phyloP scores from a whole-genome alignment of 2,113 vertebrate genomes.

The Phalacrocorax brasilianus region DNA sequence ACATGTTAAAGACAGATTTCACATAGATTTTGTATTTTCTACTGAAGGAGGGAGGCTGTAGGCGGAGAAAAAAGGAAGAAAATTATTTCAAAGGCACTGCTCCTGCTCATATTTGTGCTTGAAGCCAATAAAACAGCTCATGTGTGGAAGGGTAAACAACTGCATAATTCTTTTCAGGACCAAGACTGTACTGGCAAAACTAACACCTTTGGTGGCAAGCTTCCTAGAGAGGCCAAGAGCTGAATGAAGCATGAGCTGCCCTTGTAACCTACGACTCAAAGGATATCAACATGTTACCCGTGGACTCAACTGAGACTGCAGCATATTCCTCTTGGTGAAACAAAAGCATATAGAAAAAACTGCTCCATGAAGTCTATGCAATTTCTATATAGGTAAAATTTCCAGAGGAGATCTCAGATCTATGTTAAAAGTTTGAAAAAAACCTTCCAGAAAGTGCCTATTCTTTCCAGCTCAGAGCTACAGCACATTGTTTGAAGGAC shows the following conservation, averaged over 20 bases:
- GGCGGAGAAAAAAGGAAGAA: neutral
- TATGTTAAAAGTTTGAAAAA: neutral
- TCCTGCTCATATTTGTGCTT: neutral
- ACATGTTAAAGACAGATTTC: neutral
- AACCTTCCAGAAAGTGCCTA: neutral
- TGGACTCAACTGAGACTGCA: neutral
- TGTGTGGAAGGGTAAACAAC: neutral
- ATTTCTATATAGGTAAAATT: neutral
- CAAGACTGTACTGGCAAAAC: neutral
- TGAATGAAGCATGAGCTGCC: neutral
- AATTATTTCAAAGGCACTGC: neutral
- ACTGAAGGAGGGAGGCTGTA: neutral
- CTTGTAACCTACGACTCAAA: neutral
- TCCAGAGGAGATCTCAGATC: neutral
- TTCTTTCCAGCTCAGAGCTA: neutral
- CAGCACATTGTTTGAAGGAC: neutral
- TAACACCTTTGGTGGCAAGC: neutral
- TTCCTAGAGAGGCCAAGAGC: neutral
- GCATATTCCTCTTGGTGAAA: neutral
- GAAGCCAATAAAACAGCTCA: neutral
- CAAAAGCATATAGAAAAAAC: neutral
- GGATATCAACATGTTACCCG: neutral
- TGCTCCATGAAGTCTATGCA: neutral
- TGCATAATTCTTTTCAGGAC: neutral
- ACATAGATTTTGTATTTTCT: neutral